A percentile compares a stretch with the other conserved stretches of the same genome.
Conservation (phyloP, 1,140 invertebrate genomes). For the Drosophila tristis region DNA sequence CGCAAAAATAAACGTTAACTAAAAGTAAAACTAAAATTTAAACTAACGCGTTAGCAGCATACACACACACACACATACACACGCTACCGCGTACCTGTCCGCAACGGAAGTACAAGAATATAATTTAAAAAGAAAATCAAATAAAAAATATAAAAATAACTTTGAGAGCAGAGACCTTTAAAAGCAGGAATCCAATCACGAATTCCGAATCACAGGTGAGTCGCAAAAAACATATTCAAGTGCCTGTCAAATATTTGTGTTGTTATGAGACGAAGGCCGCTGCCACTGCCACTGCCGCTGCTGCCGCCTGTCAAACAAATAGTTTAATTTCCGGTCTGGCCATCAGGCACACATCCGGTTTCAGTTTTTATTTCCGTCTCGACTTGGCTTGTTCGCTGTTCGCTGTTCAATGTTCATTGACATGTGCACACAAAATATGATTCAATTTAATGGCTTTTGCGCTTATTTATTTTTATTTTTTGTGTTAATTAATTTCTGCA, state of each 20-base stretch:
- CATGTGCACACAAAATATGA: constrained; percentile 49
- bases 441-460: constrained; percentile 45
- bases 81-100: constrained; percentile 3
- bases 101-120: no score
- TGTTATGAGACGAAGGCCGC: constrained; percentile 23
- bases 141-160: no score
- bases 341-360: constrained; percentile 72
- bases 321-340: constrained; percentile 77
- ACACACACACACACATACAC: constrained; percentile 6
- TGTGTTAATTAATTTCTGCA: constrained; percentile 19
- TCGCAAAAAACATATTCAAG: neutral
- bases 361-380: constrained; percentile 74
- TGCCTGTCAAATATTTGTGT: constrained; percentile 24
- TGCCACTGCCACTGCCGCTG: no score
- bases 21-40: no score
- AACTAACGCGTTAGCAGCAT: constrained; percentile 1
- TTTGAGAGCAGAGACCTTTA: no score
- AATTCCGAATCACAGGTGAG: no score
- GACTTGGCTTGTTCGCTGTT: constrained; percentile 9
- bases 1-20: no score
- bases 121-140: no score
- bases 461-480: neutral
- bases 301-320: constrained; percentile 62
- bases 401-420: constrained; percentile 19
- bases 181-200: neutral